Evolutionary conservation across 2,797 vertebrate genomes (phyloP).

Genomic region (Pangasius larnaudii): DNA sequence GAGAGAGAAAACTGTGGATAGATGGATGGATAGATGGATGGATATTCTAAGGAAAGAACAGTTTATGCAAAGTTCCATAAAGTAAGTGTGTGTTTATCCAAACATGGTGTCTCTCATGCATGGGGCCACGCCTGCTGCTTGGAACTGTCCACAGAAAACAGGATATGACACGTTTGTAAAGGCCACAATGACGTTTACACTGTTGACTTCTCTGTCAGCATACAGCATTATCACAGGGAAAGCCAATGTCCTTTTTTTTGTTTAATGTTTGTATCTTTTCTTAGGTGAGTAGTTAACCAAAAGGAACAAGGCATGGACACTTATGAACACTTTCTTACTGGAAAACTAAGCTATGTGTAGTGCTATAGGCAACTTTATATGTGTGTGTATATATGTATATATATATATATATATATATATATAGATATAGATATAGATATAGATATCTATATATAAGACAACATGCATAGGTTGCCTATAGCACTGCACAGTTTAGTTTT

Average conservation of each 20-base stretch:
- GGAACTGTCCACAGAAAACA: conserved; percentile 25
- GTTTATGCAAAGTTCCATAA: conserved; percentile 4
- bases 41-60: not conserved
- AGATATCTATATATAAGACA: too few relatives aligned
- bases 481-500: not conserved
- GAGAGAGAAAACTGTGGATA: not conserved
- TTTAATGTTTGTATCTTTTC: not conserved
- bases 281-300: not conserved
- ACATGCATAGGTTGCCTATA: not conserved
- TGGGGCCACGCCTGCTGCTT: not conserved
- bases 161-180: conserved; percentile 27
- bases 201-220: conserved; percentile 21
- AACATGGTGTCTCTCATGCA: not conserved
- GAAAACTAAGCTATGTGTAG: not conserved
- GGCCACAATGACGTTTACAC: not conserved
- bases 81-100: not conserved
- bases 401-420: too few relatives aligned
- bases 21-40: not conserved
- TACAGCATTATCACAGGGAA: not conserved
- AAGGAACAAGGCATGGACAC: not conserved
- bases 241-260: conserved; percentile 3
- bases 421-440: too few relatives aligned
- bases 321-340: not conserved
- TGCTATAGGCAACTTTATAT: not conserved
- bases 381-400: too few relatives aligned